These are phyloP conservation scores for Volucella bombylans DNA, from an alignment of 2,888 invertebrate genomes.

Conservation along the genomic window DNA sequence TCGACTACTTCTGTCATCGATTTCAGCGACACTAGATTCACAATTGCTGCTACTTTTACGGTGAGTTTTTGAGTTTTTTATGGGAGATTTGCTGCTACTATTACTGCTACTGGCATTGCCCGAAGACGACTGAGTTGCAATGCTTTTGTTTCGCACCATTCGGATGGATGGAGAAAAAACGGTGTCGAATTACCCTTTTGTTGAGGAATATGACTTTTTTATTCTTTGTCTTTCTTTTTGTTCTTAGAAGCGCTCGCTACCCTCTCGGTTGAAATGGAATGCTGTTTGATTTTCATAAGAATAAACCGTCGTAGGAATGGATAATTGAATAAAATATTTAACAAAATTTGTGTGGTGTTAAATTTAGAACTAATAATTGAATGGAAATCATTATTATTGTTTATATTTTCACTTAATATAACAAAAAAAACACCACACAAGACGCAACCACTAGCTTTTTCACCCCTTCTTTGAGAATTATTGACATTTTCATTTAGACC, in stretches of 20 bases:
- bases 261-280: conserved; percentile 48
- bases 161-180: conserved; percentile 65
- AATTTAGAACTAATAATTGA: conserved; percentile 28
- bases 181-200: conserved; percentile 67
- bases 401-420: conserved; percentile 66
- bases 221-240: conserved; percentile 11
- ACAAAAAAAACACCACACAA: conserved; percentile 58
- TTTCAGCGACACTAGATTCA: conserved; percentile 78
- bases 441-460: conserved; percentile 63
- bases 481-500: conserved; percentile 60
- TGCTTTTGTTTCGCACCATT: conserved; percentile 82
- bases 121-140: conserved; percentile 80
- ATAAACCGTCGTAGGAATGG: conserved; percentile 2
- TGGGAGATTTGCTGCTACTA: conserved; percentile 80
- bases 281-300: conserved; percentile 59
- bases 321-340: conserved; percentile 32
- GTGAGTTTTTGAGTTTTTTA: conserved; percentile 78
- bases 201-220: conserved; percentile 39
- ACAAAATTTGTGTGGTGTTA: conserved; percentile 16
- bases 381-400: conserved; percentile 65
- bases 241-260: conserved; percentile 31
- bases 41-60: conserved; percentile 81
- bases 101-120: conserved; percentile 79
- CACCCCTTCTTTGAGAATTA: conserved; percentile 66
- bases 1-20: conserved; percentile 77